phyloP scores from a whole-genome alignment of 2,888 invertebrate genomes.

The Drosophila helvetica region DNA sequence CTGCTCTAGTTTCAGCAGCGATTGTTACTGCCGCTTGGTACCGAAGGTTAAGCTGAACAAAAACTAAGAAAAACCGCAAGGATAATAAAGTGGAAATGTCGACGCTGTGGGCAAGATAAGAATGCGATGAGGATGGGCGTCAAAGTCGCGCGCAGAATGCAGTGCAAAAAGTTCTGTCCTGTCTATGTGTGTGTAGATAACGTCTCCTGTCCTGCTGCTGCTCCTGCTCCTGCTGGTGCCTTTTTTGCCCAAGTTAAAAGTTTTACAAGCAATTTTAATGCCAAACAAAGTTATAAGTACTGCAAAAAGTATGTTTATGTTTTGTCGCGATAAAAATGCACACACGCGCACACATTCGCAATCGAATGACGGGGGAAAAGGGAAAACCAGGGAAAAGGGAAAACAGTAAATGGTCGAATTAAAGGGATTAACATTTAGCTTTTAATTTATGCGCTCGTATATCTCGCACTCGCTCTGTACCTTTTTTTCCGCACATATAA shows the following conservation, averaged over 20 bases:
- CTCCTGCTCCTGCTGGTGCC: slow-evolving; percentile 4
- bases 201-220: slow-evolving; percentile 48
- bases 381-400: background rate
- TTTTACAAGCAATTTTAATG: slow-evolving; percentile 79
- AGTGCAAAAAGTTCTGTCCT: slow-evolving; percentile 56
- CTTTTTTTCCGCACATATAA: slow-evolving; percentile 8
- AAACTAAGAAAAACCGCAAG: slow-evolving; percentile 67
- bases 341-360: slow-evolving; percentile 7
- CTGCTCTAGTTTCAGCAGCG: background rate
- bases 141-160: slow-evolving; percentile 45
- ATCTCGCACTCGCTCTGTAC: background rate
- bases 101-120: slow-evolving; percentile 36
- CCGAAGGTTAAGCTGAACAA: slow-evolving; percentile 40
- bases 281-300: slow-evolving; percentile 78
- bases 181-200: slow-evolving; percentile 46
- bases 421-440: slow-evolving; percentile 80
- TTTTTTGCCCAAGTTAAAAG: slow-evolving; percentile 68
- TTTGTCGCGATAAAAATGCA: slow-evolving; percentile 68
- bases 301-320: slow-evolving; percentile 72
- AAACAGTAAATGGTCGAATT: slow-evolving; percentile 63
- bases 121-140: slow-evolving; percentile 31
- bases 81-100: slow-evolving; percentile 68
- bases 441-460: slow-evolving; percentile 73
- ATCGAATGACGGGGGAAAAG: background rate
- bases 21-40: slow-evolving; percentile 8